Conservation (phyloP, 2,888 invertebrate genomes). For the Drosophila phalerata region DNA sequence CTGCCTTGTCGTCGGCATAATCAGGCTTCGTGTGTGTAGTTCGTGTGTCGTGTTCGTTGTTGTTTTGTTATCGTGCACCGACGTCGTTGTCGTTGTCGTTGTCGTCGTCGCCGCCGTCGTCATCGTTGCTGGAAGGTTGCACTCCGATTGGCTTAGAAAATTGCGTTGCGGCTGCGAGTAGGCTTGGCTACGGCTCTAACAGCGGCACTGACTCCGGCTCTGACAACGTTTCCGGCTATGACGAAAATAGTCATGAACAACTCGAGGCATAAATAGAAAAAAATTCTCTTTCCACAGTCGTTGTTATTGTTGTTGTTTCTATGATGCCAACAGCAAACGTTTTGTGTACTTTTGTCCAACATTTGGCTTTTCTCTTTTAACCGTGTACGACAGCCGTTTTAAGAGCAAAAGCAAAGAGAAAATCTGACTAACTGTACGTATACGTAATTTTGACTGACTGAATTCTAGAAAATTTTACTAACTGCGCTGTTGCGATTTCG, state of each 20-base stretch:
- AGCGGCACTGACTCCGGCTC: constrained; percentile 11
- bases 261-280: constrained; percentile 30
- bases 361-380: constrained; percentile 41
- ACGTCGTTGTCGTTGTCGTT: constrained; percentile 54
- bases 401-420: constrained; percentile 53
- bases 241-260: constrained; percentile 44
- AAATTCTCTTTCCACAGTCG: constrained; percentile 10
- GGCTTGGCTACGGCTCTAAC: constrained; percentile 75
- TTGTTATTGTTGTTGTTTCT: constrained; percentile 5
- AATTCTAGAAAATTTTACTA: background rate
- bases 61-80: constrained; percentile 78
- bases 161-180: constrained; percentile 79
- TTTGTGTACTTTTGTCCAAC: constrained; percentile 4
- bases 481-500: background rate
- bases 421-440: constrained; percentile 50
- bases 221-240: constrained; percentile 19
- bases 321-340: background rate
- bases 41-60: constrained; percentile 61
- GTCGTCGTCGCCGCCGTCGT: constrained; percentile 51
- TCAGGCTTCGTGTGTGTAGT: constrained; percentile 68
- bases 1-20: constrained; percentile 55
- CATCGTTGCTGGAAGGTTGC: constrained; percentile 63
- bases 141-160: constrained; percentile 85
- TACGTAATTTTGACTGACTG: constrained; percentile 43
- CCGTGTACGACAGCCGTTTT: constrained; percentile 32